Evolutionary conservation across 2,888 invertebrate genomes (phyloP).

Genomic region (Nomada hirtipes): DNA sequence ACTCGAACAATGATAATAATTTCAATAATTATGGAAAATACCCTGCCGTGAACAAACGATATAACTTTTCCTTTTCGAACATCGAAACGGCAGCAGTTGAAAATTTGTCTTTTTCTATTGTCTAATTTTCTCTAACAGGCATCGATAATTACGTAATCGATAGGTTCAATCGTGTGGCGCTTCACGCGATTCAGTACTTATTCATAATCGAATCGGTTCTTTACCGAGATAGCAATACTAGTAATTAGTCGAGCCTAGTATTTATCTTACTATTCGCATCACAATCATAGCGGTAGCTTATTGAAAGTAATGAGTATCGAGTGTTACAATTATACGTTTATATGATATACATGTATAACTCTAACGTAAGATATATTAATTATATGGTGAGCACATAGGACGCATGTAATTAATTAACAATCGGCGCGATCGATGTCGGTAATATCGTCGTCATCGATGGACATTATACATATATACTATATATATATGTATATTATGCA

Average conservation of each 20-base stretch:
- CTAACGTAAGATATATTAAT: constrained; percentile 68
- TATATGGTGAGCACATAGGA: constrained; percentile 65
- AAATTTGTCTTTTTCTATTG: no score
- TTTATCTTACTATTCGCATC: constrained; percentile 69
- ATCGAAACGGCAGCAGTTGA: no score
- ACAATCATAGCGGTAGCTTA: constrained; percentile 64
- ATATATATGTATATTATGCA: constrained; percentile 50
- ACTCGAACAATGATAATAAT: background rate
- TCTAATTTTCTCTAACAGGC: no score
- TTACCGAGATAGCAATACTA: constrained; percentile 52
- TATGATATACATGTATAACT: constrained; percentile 69
- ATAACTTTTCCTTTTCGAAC: background rate
- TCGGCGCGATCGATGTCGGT: constrained; percentile 12
- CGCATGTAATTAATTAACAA: constrained; percentile 64
- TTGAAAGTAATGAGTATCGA: constrained; percentile 66
- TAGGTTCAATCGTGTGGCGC: background rate
- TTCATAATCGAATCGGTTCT: constrained; percentile 56
- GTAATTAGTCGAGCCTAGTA: constrained; percentile 70
- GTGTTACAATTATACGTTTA: constrained; percentile 64
- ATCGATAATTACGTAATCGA: background rate
- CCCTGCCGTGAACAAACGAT: background rate
- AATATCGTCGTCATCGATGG: background rate
- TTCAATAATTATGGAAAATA: background rate
- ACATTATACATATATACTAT: constrained; percentile 22
- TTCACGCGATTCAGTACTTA: constrained; percentile 39